Base-by-base conservation (phyloP, 2,888 invertebrate genomes). In the Teinopalpus imperialis region DNA sequence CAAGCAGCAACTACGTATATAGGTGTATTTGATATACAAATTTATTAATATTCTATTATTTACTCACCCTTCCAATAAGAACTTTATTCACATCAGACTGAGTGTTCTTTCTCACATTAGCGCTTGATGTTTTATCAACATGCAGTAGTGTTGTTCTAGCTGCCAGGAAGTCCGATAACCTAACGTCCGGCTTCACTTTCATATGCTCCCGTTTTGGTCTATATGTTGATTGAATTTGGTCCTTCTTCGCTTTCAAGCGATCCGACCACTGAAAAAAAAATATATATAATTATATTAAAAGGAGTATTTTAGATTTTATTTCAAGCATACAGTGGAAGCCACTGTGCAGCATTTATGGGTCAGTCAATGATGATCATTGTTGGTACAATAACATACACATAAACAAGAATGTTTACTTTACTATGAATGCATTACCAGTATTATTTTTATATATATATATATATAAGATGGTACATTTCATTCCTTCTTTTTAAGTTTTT, bases 51-150 rank as follows among this genome's bases (percentile, higher is more conserved):
- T 34, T 4, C 8, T 24, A 36, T 12, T 14, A 36, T 7, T 9
- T n/a, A 61, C 81, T 73, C 62, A 94, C 95, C 78, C 86, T 87
- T 49, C 98, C 97, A 71, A 98, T 98, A 20, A 97, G 92, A 49
- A 98, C 94, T 87, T 94, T 95, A 64, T 97, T 97, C 18, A 98
- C 91, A 42, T 94, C 90, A 41, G 94, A 94, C 63, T 92, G 92
- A 0, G 98, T 98, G 64, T 95, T 95, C 75, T 94, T 94, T 47
- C 98, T 90, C 0, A 97, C 97, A 46, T 90, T 90, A 0, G 96
- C 95, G 62, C 92, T 96, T 53, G 97, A 97, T 0, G 97, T 98
- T 78, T 98, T 98, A 78, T 98, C 97, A 7, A 98, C 92, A n/a
- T 93, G 91, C 1, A 96, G 92, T 36, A 98, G 74, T 63, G 97